Conservation (phyloP, 2,113 vertebrate genomes). For the Rhombomys opimus region DNA sequence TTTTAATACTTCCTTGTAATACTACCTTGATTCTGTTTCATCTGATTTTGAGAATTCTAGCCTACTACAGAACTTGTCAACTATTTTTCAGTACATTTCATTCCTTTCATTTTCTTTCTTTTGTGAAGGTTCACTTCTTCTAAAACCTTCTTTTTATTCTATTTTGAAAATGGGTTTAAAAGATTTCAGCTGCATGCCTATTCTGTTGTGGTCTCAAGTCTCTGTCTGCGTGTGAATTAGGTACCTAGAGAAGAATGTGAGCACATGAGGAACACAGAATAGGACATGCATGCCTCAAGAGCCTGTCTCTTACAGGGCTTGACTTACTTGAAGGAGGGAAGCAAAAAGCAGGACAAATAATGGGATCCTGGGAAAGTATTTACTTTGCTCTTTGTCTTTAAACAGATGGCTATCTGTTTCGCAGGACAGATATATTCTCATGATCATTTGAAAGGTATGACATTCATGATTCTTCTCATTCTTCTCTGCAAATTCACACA, state of each 20-base stretch:
- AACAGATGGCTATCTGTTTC: rapidly evolving
- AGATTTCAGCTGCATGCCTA: neutral
- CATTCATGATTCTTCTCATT: neutral
- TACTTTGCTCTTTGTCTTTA: neutral
- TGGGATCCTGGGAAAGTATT: neutral
- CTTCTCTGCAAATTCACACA: neutral
- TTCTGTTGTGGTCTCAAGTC: slow-evolving; percentile 9
- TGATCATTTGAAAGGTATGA: neutral
- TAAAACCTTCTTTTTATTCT: neutral
- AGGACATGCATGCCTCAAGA: neutral
- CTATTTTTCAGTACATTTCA: neutral
- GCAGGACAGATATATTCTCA: neutral
- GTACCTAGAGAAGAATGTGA: neutral
- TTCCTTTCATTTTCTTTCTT: neutral
- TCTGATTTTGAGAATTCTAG: neutral
- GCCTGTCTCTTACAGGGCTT: neutral
- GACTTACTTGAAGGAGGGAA: neutral
- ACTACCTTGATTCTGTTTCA: neutral
- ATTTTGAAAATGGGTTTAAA: neutral
- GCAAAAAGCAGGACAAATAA: neutral
- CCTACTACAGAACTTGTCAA: neutral
- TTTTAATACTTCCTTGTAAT: neutral
- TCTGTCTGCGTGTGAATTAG: slow-evolving; percentile 3
- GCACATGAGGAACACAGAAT: neutral
- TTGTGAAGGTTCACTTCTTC: neutral